Percentiles rank a stretch among this genome's conserved stretches.
Conservation (phyloP, 2,797 vertebrate genomes). For the Gadopsis marmoratus region DNA sequence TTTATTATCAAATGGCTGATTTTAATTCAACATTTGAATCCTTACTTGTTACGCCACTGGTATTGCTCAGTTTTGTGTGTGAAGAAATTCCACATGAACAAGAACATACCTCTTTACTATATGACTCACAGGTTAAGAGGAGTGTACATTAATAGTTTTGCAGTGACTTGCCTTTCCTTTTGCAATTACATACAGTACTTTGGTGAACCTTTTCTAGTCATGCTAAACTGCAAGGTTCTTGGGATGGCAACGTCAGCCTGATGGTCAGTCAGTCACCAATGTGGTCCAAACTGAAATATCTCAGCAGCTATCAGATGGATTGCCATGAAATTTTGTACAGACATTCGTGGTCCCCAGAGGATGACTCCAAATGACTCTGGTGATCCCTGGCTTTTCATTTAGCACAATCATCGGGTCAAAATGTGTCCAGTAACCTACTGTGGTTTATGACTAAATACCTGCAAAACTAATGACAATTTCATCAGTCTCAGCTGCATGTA, state of each 20-base stretch:
- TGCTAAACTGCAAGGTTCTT: not conserved
- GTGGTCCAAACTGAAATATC: not conserved
- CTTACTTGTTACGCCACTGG: not conserved
- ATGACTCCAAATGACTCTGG: not conserved
- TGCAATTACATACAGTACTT: not conserved
- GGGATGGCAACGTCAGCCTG: not conserved
- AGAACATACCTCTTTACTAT: not conserved
- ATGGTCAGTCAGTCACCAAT: not conserved
- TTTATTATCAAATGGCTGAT: not conserved
- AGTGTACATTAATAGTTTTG: slow-evolving; percentile 16
- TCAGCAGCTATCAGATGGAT: not conserved
- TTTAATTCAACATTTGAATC: not conserved
- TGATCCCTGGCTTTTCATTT: not conserved
- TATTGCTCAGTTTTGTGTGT: not conserved
- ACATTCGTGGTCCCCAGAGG: not conserved
- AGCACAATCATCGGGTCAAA: not conserved
- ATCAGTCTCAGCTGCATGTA: not conserved
- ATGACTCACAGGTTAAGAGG: slow-evolving; percentile 1
- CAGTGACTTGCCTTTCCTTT: not conserved
- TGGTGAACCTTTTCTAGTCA: slow-evolving; percentile 1
- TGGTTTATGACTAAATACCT: not conserved
- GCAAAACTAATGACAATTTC: not conserved
- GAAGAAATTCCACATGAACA: not conserved
- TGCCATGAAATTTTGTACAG: not conserved
- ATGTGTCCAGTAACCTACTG: not conserved